These are phyloP conservation scores for Mycteria americana DNA, from an alignment of 2,797 vertebrate species.

Conservation along the genomic window DNA sequence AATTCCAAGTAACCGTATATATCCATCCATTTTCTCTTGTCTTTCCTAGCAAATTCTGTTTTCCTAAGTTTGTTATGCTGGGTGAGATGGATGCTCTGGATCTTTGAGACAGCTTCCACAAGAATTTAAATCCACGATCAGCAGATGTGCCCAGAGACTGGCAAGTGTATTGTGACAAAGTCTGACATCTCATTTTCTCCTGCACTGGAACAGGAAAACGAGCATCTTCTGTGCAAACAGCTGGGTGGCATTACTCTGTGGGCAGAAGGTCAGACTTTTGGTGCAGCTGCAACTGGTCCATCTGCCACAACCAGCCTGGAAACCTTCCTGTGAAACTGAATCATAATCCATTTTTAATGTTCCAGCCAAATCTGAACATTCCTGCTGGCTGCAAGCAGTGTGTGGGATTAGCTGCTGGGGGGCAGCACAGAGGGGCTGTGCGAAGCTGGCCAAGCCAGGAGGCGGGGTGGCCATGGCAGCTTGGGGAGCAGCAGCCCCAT, in stretches of 20 bases:
- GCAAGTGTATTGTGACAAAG: not conserved
- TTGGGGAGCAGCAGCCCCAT: not conserved
- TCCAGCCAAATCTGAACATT: not conserved
- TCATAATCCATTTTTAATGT: not conserved
- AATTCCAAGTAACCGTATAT: not conserved
- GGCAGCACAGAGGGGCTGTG: not conserved
- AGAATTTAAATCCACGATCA: not conserved
- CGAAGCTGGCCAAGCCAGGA: not conserved
- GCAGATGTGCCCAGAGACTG: not conserved
- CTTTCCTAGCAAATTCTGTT: not conserved
- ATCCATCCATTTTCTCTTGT: not conserved
- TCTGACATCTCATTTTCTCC: not conserved
- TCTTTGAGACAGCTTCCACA: not conserved
- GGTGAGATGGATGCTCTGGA: not conserved
- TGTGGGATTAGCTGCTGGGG: not conserved
- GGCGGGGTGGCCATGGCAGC: not conserved
- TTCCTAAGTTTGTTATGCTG: not conserved
- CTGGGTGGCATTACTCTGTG: not conserved
- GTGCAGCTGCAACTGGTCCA: not conserved
- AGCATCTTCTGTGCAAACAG: not conserved
- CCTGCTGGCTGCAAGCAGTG: not conserved
- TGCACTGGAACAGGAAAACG: not conserved
- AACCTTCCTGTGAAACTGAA: not conserved
- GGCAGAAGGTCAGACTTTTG: not conserved
- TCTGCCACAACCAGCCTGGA: not conserved